Evolutionary conservation across 2,113 vertebrate genomes (phyloP), one percentile per base, ranked within the genome.

Genomic region (Syngnathus floridae): DNA sequence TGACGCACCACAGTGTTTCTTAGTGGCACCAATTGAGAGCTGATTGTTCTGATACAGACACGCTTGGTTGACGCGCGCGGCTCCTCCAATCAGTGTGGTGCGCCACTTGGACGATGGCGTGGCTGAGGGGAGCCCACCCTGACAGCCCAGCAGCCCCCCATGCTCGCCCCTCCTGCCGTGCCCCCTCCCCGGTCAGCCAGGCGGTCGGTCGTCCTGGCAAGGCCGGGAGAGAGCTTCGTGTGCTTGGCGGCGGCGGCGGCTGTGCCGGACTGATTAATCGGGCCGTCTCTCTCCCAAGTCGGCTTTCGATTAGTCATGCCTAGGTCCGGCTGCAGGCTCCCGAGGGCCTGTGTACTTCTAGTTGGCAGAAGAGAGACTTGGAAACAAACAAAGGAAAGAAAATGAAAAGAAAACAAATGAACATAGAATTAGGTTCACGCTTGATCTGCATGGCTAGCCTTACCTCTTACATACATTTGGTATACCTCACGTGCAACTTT

Each of bases 301-400:
- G 82, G 87, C 86, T 86, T 86, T 89, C 84, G 86, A 82, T 85
- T 84, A 73, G 88, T 89, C 88, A 89, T 89, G 88, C 88, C 88
- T 89, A 81, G 84, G 82, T 89, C 88, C 85, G 85, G 86, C 88
- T 76, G 88, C 85, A 89, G 88, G 88, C 88, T 88, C 84, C 84
- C 77, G 65, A 78, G 81, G 85, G 88, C 88, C 88, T 79, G 87
- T 84, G 84, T 71, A 86, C 86, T 86, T 88, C 86, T 86, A 88
- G 85, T 80, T 86, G 84, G 82, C 87, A 74, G 87, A 88, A 84
- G 81, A 87, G 84, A 89, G 84, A 89, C 87, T 88, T 89, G 80
- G 83, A 87, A 88, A 89, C 82, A 87, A 80, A 81, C 77, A 84
- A 73, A 71, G 77, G 78, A 51, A 80, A 83, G 54, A 81, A 85